phyloP scores from a whole-genome alignment of 2,888 invertebrate species.

The Herminia tarsipennalis region DNA sequence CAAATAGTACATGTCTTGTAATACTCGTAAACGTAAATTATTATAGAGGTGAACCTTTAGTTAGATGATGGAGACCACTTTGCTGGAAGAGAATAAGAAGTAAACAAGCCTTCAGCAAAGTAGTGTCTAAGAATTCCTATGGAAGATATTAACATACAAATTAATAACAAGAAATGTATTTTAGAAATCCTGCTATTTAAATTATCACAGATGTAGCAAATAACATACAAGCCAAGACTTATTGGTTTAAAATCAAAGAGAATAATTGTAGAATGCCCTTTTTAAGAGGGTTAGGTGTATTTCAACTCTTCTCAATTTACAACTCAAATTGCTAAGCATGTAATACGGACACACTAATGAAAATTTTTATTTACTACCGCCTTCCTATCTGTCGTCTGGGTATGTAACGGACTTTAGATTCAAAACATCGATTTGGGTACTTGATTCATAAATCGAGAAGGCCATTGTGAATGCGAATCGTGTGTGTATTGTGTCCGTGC shows the following conservation, averaged over 20 bases:
- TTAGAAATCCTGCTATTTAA: no score
- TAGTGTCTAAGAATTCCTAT: no score
- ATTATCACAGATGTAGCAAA: no score
- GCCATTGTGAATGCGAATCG: slow-evolving; percentile 26
- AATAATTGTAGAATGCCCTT: no score
- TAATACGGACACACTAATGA: slow-evolving; percentile 28
- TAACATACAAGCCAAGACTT: no score
- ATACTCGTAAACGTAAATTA: background rate
- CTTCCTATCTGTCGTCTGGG: slow-evolving; percentile 25
- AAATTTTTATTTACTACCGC: slow-evolving; percentile 27
- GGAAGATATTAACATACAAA: no score
- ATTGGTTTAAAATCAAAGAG: no score
- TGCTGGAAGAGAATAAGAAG: background rate
- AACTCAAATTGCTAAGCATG: slow-evolving; percentile 14
- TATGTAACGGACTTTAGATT: slow-evolving; percentile 38
- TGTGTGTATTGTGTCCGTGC: slow-evolving; percentile 18
- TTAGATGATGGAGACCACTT: background rate
- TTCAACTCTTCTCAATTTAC: no score
- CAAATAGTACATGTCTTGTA: slow-evolving; percentile 3
- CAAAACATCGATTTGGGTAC: slow-evolving; percentile 37
- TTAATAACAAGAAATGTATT: no score
- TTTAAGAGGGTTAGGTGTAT: no score
- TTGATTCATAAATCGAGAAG: slow-evolving; percentile 29
- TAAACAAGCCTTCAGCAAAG: no score
- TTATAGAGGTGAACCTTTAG: background rate